Percentiles rank a stretch among this genome's conserved stretches.
Conservation (phyloP, 2,888 invertebrate genomes). For the Steinernema carpocapsae region DNA sequence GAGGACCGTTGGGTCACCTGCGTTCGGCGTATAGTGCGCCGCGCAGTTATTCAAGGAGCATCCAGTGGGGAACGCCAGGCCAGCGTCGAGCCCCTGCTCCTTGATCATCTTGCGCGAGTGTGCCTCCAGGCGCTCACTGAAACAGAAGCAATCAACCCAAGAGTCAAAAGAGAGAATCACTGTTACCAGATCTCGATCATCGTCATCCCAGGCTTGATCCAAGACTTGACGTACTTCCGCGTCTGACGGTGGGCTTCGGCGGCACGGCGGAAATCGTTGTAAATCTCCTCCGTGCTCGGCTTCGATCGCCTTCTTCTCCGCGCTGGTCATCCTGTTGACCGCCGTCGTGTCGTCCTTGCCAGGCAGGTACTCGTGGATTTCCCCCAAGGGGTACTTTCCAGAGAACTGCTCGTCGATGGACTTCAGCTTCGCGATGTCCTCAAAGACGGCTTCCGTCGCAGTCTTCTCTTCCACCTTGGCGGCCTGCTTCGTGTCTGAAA, state of each 20-base stretch:
- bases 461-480: constrained; percentile 1
- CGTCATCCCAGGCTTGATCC: constrained; percentile 96
- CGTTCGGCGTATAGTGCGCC: constrained; percentile 98
- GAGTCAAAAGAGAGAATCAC: not conserved
- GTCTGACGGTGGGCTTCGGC: constrained; percentile 98
- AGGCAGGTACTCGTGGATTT: constrained; percentile 70
- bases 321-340: constrained; percentile 69
- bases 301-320: constrained; percentile 84
- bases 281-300: constrained; percentile 82
- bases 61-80: constrained; percentile 86
- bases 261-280: constrained; percentile 81
- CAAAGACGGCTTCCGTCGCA: constrained; percentile 34
- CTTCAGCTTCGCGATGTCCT: constrained; percentile 59
- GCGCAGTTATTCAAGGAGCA: constrained; percentile 99
- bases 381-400: constrained; percentile 84
- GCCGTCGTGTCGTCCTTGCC: constrained; percentile 65
- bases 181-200: constrained; percentile 91
- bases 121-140: constrained; percentile 85
- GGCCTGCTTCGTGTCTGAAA: constrained; percentile 37
- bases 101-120: constrained; percentile 88
- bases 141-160: constrained; percentile 11
- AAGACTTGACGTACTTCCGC: constrained; percentile 85
- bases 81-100: constrained; percentile 92
- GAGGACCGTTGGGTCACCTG: constrained; percentile 91
- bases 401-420: constrained; percentile 81